Conservation (phyloP, 30 jellyfish, hydroid and myxozoan species). For the Pseudorhiza aurosa region DNA sequence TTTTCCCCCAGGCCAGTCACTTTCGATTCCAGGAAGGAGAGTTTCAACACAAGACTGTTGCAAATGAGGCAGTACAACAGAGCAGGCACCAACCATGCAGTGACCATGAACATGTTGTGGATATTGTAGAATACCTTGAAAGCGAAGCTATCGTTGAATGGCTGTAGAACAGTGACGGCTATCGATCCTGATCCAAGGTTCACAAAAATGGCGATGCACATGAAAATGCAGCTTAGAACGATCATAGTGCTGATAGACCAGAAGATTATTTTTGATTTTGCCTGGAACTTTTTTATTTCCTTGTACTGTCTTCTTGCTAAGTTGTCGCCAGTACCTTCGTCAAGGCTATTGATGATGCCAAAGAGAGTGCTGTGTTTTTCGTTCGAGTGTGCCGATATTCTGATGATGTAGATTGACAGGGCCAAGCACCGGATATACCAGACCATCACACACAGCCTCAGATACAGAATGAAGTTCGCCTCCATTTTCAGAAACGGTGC, state of each 20-base stretch:
- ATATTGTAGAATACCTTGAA: slow-evolving; percentile 2
- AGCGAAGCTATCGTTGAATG: background rate
- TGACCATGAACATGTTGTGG: background rate
- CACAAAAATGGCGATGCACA: slow-evolving; percentile 8
- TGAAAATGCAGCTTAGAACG: background rate
- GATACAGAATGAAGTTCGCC: background rate
- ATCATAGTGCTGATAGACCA: background rate
- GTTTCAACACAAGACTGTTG: slow-evolving; percentile 34
- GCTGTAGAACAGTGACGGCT: background rate
- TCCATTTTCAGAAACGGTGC: background rate
- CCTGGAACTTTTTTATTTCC: background rate
- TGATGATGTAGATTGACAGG: background rate
- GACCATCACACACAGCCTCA: slow-evolving; percentile 5
- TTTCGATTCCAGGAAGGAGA: slow-evolving; percentile 9
- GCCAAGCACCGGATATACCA: slow-evolving; percentile 39
- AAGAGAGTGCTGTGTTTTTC: slow-evolving; percentile 11
- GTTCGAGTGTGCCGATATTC: background rate
- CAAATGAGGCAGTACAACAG: slow-evolving; percentile 12
- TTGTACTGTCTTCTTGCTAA: background rate
- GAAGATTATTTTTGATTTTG: background rate
- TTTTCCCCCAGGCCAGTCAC: slow-evolving; percentile 2
- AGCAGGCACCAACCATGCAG: slow-evolving; percentile 33
- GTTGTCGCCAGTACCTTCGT: background rate
- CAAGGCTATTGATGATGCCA: slow-evolving; percentile 21
- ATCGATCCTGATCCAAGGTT: background rate